phyloP scores from a whole-genome alignment of 2,113 vertebrate species.

The Platichthys stellatus region DNA sequence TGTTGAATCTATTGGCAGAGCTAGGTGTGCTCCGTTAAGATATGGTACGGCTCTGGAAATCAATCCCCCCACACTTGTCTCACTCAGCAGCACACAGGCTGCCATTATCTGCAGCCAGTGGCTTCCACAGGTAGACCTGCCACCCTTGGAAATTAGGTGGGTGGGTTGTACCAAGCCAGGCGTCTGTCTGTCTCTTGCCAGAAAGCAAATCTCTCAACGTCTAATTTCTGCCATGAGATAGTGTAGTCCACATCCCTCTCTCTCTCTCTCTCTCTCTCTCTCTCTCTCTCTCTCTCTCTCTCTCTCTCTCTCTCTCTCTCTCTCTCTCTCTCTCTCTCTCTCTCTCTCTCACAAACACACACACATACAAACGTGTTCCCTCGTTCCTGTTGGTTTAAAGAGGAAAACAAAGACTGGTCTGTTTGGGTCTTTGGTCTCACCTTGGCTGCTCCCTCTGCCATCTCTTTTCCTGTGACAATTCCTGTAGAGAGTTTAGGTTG shows the following conservation, averaged over 20 bases:
- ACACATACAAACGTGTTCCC: slow-evolving; percentile 18
- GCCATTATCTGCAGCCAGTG: slow-evolving; percentile 71
- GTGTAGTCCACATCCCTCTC: slow-evolving; percentile 43
- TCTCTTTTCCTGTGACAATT: slow-evolving; percentile 11
- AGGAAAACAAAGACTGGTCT: slow-evolving; percentile 72
- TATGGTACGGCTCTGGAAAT: slow-evolving; percentile 66
- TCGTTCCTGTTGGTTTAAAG: slow-evolving; percentile 53
- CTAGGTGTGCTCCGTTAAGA: slow-evolving; percentile 54
- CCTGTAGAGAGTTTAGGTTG: neutral
- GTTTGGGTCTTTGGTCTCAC: slow-evolving; percentile 49
- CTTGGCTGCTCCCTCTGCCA: slow-evolving; percentile 17
- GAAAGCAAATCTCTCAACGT: slow-evolving; percentile 80
- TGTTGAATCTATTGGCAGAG: slow-evolving; percentile 38
- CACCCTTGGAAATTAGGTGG: slow-evolving; percentile 75
- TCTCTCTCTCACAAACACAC: neutral
- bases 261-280: slow-evolving; percentile 3
- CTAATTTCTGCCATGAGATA: slow-evolving; percentile 61
- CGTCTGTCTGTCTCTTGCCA: slow-evolving; percentile 80
- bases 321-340: no score
- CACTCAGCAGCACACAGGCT: slow-evolving; percentile 67
- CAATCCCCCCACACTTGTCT: slow-evolving; percentile 61
- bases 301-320: neutral
- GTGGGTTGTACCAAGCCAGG: slow-evolving; percentile 69
- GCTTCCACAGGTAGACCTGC: slow-evolving; percentile 68
- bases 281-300: no score